Percentiles rank a stretch among this genome's conserved stretches.
phyloP scores from a whole-genome alignment of 2,888 invertebrate species.

The Serripes groenlandicus region DNA sequence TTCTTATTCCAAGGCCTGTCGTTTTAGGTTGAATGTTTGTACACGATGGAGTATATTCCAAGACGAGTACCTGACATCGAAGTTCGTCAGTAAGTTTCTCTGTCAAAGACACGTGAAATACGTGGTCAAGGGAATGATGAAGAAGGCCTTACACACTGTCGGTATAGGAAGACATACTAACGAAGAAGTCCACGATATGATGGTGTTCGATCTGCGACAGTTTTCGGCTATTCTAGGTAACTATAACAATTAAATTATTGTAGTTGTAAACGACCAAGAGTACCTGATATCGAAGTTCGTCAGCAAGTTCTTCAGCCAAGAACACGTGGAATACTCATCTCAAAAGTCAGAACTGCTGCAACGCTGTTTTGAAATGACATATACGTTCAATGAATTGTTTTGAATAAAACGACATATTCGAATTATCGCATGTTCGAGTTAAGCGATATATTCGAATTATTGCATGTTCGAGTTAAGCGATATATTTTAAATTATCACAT shows the following conservation, averaged over 20 bases:
- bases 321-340: constrained; percentile 16
- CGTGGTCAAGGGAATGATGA: background rate
- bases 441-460: no score
- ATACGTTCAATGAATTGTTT: no score
- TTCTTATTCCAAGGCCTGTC: no score
- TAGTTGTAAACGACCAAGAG: no score
- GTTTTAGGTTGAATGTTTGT: constrained; percentile 51
- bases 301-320: background rate
- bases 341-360: no score
- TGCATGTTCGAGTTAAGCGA: no score
- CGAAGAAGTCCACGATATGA: constrained; percentile 80
- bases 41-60: constrained; percentile 42
- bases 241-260: no score
- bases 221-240: constrained; percentile 81
- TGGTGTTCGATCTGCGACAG: constrained; percentile 81
- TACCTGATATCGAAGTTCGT: background rate
- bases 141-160: constrained; percentile 42
- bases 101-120: constrained; percentile 13
- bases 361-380: no score
- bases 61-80: constrained; percentile 19
- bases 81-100: background rate
- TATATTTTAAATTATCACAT: no score
- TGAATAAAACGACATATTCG: no score
- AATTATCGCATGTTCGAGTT: no score
- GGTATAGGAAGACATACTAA: constrained; percentile 84